These are phyloP conservation scores for Percina caprodes DNA, from an alignment of 2,113 vertebrate genomes.

Conservation along the genomic window DNA sequence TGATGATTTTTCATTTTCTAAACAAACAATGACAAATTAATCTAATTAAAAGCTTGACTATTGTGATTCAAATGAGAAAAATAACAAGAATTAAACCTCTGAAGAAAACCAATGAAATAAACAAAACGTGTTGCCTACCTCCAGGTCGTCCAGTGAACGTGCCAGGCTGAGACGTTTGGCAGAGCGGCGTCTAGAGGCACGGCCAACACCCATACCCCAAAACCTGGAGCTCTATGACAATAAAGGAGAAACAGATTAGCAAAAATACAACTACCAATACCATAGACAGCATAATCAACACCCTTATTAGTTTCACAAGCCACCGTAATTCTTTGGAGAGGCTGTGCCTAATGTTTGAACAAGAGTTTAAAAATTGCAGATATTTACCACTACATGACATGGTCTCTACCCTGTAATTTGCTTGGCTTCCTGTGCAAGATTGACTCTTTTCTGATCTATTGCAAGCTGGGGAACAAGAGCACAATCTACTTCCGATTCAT, in stretches of 20 bases:
- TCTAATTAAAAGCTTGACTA: background rate
- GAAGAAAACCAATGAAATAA: background rate
- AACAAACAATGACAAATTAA: background rate
- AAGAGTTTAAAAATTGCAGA: constrained; percentile 70
- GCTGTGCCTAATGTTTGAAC: constrained; percentile 59
- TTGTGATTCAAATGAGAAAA: background rate
- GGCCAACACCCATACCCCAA: constrained; percentile 81
- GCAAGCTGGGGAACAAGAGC: constrained; percentile 43
- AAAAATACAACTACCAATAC: background rate
- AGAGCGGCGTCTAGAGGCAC: constrained; percentile 86
- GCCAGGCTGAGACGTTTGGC: constrained; percentile 91
- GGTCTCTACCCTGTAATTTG: constrained; percentile 78
- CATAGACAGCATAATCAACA: background rate
- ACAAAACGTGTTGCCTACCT: constrained; percentile 81
- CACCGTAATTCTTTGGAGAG: constrained; percentile 22
- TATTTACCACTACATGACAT: constrained; percentile 77
- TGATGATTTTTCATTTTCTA: background rate
- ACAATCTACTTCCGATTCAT: constrained; percentile 17
- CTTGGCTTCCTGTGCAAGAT: constrained; percentile 74
- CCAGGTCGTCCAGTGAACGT: constrained; percentile 93
- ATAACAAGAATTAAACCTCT: background rate
- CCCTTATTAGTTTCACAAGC: background rate
- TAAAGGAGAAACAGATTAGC: background rate
- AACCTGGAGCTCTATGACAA: constrained; percentile 85
- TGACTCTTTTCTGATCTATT: constrained; percentile 71